These are phyloP conservation scores for Drosophila virilis DNA, from an alignment of 1,140 invertebrate species.

Conservation along the genomic window DNA sequence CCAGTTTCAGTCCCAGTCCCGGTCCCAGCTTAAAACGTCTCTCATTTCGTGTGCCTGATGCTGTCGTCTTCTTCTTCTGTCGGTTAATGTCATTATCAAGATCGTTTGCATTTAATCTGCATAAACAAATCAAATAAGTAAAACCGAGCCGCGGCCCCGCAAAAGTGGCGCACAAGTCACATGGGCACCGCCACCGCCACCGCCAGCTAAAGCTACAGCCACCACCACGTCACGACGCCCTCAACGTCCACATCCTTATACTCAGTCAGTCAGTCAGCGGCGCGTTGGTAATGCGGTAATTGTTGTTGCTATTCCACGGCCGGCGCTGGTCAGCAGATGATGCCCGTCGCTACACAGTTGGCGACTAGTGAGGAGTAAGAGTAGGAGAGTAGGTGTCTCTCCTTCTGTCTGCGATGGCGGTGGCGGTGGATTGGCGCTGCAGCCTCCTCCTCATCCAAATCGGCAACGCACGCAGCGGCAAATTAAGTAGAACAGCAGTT, in stretches of 20 bases:
- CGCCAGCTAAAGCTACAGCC: conserved; percentile 19
- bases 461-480: conserved; percentile 77
- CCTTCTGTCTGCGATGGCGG: not conserved
- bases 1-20: not conserved
- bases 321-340: conserved; percentile 40
- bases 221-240: conserved; percentile 23
- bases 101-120: conserved; percentile 84
- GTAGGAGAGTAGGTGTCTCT: conserved; percentile 2
- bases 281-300: conserved; percentile 79
- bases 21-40: conserved; percentile 41
- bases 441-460: conserved; percentile 57
- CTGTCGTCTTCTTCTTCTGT: conserved; percentile 69
- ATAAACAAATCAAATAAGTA: conserved; percentile 84
- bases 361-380: not conserved
- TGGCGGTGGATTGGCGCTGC: not conserved
- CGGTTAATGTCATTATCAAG: conserved; percentile 84
- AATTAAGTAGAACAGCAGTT: conserved; percentile 80
- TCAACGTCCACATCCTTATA: conserved; percentile 22
- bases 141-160: conserved; percentile 56
- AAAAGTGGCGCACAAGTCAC: conserved; percentile 73
- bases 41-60: conserved; percentile 49
- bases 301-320: conserved; percentile 61
- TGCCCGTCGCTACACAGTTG: conserved; percentile 1
- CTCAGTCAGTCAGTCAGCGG: conserved; percentile 60
- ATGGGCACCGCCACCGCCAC: conserved; percentile 36